phyloP scores from a whole-genome alignment of 2,797 vertebrate species.

The Eremophila alpestris region DNA sequence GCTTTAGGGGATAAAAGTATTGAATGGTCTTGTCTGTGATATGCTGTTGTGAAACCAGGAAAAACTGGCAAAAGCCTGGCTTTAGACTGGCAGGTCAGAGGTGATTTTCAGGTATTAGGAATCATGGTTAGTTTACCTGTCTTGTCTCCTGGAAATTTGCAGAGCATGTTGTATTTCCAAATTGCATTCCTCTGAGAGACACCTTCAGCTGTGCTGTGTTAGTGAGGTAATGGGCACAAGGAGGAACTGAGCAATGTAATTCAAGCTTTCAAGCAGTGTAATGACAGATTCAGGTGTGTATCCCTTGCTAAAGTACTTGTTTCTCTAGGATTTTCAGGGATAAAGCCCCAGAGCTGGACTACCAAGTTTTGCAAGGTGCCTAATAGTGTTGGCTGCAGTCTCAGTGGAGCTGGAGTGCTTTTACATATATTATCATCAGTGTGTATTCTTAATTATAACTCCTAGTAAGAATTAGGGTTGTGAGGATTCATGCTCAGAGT shows the following conservation, averaged over 20 bases:
- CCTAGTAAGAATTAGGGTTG: fast-evolving
- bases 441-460: neutral
- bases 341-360: neutral
- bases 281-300: neutral
- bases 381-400: neutral
- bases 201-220: neutral
- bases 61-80: neutral
- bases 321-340: neutral
- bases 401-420: neutral
- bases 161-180: neutral
- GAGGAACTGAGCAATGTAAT: neutral
- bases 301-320: neutral
- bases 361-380: neutral
- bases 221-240: neutral
- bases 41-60: neutral
- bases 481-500: neutral
- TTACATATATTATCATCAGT: neutral
- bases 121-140: fast-evolving
- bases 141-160: neutral
- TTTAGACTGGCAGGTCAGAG: neutral
- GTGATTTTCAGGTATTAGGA: neutral
- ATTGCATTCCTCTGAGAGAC: neutral
- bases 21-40: neutral
- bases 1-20: neutral
- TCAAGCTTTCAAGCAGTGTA: neutral